Conservation (phyloP, 2,888 invertebrate species). For the Drosophila macrospina region DNA sequence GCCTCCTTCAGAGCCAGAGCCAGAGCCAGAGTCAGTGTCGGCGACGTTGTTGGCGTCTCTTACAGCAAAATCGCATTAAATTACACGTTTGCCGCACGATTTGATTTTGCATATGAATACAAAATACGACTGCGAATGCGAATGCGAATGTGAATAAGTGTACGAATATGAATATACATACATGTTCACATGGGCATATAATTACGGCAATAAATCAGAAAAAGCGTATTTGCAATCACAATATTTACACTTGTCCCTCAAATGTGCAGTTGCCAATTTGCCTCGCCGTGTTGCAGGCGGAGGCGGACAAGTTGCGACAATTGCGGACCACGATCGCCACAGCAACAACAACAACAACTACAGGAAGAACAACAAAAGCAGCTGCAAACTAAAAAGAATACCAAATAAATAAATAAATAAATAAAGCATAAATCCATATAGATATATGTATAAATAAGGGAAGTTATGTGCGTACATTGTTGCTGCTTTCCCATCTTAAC, state of each 20-base stretch:
- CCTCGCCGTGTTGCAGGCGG: slow-evolving; percentile 23
- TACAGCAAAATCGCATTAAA: slow-evolving; percentile 69
- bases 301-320: slow-evolving; percentile 54
- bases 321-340: slow-evolving; percentile 13
- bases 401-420: not conserved
- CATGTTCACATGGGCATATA: slow-evolving; percentile 53
- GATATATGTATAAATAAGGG: slow-evolving; percentile 19
- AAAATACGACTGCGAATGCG: slow-evolving; percentile 11
- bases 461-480: slow-evolving; percentile 24
- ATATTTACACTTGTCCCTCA: slow-evolving; percentile 74
- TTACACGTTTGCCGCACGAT: slow-evolving; percentile 62
- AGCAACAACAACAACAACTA: slow-evolving; percentile 2
- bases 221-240: slow-evolving; percentile 71
- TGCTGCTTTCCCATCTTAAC: slow-evolving; percentile 49
- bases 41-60: slow-evolving; percentile 55
- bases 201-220: slow-evolving; percentile 80
- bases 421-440: slow-evolving; percentile 12
- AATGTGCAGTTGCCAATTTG: slow-evolving; percentile 49
- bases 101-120: slow-evolving; percentile 53
- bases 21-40: slow-evolving; percentile 17
- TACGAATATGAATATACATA: slow-evolving; percentile 11
- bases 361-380: slow-evolving; percentile 2
- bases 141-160: slow-evolving; percentile 4
- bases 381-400: slow-evolving; percentile 2
- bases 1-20: not conserved